Evolutionary conservation across 2,888 invertebrate genomes (phyloP).

Genomic region (Hyposoter didymator): DNA sequence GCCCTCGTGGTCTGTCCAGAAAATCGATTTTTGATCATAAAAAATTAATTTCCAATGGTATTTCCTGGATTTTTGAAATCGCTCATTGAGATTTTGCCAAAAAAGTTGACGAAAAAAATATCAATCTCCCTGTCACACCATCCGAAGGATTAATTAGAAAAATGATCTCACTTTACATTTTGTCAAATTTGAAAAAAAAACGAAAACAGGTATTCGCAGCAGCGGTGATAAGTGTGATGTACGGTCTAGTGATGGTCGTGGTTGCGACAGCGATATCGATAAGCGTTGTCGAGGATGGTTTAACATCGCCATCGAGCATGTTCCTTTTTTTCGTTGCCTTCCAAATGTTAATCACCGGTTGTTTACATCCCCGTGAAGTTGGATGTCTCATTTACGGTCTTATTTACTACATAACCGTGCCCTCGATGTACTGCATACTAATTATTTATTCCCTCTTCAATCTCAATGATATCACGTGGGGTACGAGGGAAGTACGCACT

Average conservation of each 20-base stretch:
- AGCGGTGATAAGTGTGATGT: slow-evolving; percentile 83
- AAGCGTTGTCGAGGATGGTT: slow-evolving; percentile 82
- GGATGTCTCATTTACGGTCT: slow-evolving; percentile 83
- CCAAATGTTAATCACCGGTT: slow-evolving; percentile 83
- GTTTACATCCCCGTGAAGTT: slow-evolving; percentile 85
- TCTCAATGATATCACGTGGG: slow-evolving; percentile 88
- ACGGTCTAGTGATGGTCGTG: slow-evolving; percentile 85
- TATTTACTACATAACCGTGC: slow-evolving; percentile 87
- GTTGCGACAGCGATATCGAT: slow-evolving; percentile 84
- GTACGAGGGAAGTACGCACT: slow-evolving; percentile 86
- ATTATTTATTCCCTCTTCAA: slow-evolving; percentile 87
- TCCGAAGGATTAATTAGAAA: neutral
- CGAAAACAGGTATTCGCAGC: slow-evolving; percentile 82
- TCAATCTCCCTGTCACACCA: neutral
- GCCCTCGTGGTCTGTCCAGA: no score
- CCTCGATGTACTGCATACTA: slow-evolving; percentile 87
- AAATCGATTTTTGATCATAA: no score
- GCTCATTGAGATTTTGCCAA: no score
- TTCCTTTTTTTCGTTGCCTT: slow-evolving; percentile 84
- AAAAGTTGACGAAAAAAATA: no score
- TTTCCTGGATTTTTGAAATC: no score
- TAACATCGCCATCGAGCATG: slow-evolving; percentile 84
- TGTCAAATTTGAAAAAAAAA: neutral
- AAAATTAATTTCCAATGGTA: no score
- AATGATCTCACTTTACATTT: no score